Evolutionary conservation across 30 jellyfish, hydroid and myxozoan species (phyloP).

Genomic region (Aurelia sp.): DNA sequence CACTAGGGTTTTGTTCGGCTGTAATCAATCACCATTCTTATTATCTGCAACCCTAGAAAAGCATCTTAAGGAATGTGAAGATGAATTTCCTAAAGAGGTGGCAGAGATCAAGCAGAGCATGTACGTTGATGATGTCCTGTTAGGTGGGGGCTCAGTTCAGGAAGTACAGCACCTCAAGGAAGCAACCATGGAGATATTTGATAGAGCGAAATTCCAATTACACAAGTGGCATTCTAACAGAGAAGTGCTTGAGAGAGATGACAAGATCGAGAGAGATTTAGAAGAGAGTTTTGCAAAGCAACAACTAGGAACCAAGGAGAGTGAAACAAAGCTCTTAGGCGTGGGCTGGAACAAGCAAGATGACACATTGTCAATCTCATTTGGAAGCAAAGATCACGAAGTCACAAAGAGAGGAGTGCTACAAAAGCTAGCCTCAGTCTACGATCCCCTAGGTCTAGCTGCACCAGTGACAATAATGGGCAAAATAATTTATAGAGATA

Average conservation of each 20-base stretch:
- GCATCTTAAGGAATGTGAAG: constrained; percentile 30
- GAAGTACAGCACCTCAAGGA: constrained; percentile 45
- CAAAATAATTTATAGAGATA: constrained; percentile 29
- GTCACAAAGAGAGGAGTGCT: constrained; percentile 29
- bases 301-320: constrained; percentile 20
- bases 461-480: constrained; percentile 65
- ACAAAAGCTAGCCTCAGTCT: constrained; percentile 35
- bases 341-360: constrained; percentile 30
- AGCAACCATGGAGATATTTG: neutral
- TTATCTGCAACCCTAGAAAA: constrained; percentile 43
- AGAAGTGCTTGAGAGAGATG: constrained; percentile 17
- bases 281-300: constrained; percentile 60
- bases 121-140: neutral
- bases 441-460: constrained; percentile 68
- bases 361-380: constrained; percentile 15
- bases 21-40: constrained; percentile 51
- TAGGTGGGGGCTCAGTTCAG: constrained; percentile 37
- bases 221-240: constrained; percentile 73
- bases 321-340: constrained; percentile 29
- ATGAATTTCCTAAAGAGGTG: neutral
- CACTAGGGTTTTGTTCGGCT: constrained; percentile 60
- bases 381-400: constrained; percentile 15
- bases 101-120: constrained; percentile 46
- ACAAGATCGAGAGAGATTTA: neutral
- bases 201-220: constrained; percentile 2